Conservation (phyloP, 2,888 invertebrate genomes). For the Marronus borbonicus region DNA sequence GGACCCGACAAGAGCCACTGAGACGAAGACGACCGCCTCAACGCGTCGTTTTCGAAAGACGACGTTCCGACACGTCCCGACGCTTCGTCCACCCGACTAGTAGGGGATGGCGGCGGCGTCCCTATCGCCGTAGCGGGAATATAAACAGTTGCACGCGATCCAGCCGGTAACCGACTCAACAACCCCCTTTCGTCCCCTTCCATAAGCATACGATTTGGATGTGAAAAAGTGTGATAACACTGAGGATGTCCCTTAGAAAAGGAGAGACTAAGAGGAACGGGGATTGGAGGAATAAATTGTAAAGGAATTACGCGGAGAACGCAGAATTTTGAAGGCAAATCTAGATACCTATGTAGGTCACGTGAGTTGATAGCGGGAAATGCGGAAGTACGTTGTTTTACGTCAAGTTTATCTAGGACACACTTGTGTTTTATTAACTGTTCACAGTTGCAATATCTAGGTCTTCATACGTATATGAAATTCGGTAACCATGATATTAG, state of each 20-base stretch:
- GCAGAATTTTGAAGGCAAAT: too few relatives aligned
- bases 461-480: too few relatives aligned
- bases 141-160: constrained; percentile 68
- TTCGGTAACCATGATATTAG: too few relatives aligned
- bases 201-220: not conserved
- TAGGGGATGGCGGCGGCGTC: constrained; percentile 54
- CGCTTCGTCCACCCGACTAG: constrained; percentile 59
- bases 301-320: not conserved
- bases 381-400: too few relatives aligned
- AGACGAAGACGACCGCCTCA: constrained; percentile 9
- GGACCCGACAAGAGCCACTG: not conserved
- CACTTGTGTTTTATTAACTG: too few relatives aligned
- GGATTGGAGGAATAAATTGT: not conserved
- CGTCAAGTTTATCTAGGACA: too few relatives aligned
- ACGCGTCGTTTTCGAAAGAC: constrained; percentile 27
- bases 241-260: not conserved
- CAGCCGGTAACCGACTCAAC: constrained; percentile 64
- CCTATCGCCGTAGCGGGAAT: constrained; percentile 60
- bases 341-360: too few relatives aligned
- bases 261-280: too few relatives aligned
- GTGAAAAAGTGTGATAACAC: constrained; percentile 32
- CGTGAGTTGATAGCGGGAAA: too few relatives aligned
- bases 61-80: constrained; percentile 55
- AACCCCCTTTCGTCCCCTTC: constrained; percentile 58
- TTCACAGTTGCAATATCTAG: too few relatives aligned